These are phyloP conservation scores for Octodonta nipae DNA, from an alignment of 2,888 invertebrate species.

Conservation along the genomic window DNA sequence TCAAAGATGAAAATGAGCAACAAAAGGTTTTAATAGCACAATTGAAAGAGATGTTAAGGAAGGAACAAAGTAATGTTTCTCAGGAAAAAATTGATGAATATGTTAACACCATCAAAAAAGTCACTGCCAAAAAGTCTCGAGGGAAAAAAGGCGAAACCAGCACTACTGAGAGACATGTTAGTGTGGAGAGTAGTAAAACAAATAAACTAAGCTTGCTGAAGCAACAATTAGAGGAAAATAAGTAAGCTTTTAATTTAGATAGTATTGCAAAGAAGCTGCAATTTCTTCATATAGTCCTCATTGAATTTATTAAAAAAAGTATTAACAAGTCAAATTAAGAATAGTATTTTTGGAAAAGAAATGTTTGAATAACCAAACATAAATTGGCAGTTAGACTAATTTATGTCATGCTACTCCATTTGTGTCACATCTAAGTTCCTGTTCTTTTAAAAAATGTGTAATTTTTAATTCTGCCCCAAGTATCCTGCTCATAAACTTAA, in stretches of 20 bases:
- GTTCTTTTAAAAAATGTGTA: too few species aligned
- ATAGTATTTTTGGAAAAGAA: too few species aligned
- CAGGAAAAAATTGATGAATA: slow-evolving; percentile 36
- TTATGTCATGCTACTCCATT: too few species aligned
- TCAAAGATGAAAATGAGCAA: slow-evolving; percentile 33
- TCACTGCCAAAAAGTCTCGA: slow-evolving; percentile 29
- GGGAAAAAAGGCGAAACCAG: slow-evolving; percentile 21
- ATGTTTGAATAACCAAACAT: too few species aligned
- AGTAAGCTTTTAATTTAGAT: slow-evolving; percentile 21
- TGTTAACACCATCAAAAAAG: slow-evolving; percentile 32
- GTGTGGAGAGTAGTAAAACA: slow-evolving; percentile 39
- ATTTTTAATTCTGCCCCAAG: too few species aligned
- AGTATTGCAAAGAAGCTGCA: too few species aligned
- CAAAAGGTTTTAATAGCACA: slow-evolving; percentile 34
- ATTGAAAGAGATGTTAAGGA: slow-evolving; percentile 34
- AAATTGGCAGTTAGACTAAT: too few species aligned
- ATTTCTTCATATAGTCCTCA: too few species aligned
- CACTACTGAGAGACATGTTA: slow-evolving; percentile 11
- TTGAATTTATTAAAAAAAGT: too few species aligned
- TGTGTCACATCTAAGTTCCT: too few species aligned
- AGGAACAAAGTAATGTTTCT: slow-evolving; percentile 32
- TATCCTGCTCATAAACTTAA: too few species aligned
- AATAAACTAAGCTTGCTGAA: slow-evolving; percentile 36
- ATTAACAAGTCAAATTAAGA: too few species aligned
- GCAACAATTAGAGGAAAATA: slow-evolving; percentile 43